Base-by-base conservation (phyloP, 1,140 invertebrate genomes). In the Trichomalopsis sarcophagae region DNA sequence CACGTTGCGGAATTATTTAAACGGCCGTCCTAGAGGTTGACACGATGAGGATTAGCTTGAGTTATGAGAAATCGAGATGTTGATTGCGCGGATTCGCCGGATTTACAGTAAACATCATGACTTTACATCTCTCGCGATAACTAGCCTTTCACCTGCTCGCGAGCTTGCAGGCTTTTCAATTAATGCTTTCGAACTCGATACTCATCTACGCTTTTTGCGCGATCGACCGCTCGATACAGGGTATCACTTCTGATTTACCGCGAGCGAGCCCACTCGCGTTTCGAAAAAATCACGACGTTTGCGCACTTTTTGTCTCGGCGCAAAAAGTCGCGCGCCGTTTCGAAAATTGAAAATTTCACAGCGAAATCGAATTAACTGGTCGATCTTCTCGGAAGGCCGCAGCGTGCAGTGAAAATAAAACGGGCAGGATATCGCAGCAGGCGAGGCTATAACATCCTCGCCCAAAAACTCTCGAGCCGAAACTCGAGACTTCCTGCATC, bases 1-100 rank as follows among this genome's bases (percentile, higher is more conserved):
- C 21, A 2, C 27, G 6, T 9, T 17, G 77, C 40, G 23, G 74
- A 36, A 82, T 82, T 86, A 87, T 87, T 87, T 66, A 79, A 85
- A 79, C 40, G 10, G 17, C 3, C 30, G 6, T 68, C 50, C 33
- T 13, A 3, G 2, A 68, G 13, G 17, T 62, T 44, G 40, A 44
- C 9, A 44, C 40, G 17, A 47, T n/a, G 17, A 40, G 6, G 74
- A 40, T 36, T 30, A 36, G 14, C 71, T 23, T 73, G 36, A 73
- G 30, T 36, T 5, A 21, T 36, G 14, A 44, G 40, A 44, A 44
- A 44, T 44, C 1, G 40, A 44, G 27, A 71, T 23, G 30, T 11
- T 17, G 21, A 17, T 55, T 55, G 1, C 13, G 17, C 50, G 50
- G 50, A 55, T 55, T 17, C 14, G 11, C 6, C 17, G 13, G 13